Conservation (phyloP, 2,797 vertebrate species). For the Coreius guichenoti region DNA sequence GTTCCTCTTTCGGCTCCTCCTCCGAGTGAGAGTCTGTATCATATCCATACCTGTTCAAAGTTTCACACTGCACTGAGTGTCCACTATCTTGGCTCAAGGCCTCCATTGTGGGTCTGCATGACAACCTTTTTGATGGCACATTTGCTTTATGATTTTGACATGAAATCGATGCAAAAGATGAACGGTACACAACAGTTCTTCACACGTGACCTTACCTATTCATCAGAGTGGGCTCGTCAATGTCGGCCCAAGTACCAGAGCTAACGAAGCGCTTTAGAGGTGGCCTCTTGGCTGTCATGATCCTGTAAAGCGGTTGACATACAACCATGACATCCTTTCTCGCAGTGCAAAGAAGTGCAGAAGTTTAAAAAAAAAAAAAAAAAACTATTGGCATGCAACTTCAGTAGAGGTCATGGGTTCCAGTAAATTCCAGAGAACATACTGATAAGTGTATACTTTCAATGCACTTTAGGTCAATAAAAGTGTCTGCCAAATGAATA, state of each 20-base stretch:
- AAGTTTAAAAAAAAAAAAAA: too few relatives aligned
- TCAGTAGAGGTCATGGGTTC: neutral
- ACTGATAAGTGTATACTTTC: neutral
- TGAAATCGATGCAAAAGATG: neutral
- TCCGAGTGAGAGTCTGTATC: conserved; percentile 68
- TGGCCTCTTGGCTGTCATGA: conserved; percentile 84
- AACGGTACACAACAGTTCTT: conserved; percentile 49
- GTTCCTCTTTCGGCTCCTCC: conserved; percentile 70
- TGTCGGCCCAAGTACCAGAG: conserved; percentile 87
- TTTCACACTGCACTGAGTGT: conserved; percentile 25
- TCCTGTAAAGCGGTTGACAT: conserved; percentile 76
- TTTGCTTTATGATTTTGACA: neutral
- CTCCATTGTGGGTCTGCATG: conserved; percentile 1
- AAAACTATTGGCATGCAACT: neutral
- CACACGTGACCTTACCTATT: conserved; percentile 83
- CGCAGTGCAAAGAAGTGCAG: conserved; percentile 56
- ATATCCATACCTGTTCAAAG: conserved; percentile 72
- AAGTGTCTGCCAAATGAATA: neutral
- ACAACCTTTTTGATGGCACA: neutral
- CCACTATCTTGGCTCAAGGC: conserved; percentile 3
- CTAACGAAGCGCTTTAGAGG: conserved; percentile 90
- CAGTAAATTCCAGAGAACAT: neutral
- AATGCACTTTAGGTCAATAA: neutral
- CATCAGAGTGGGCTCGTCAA: conserved; percentile 78
- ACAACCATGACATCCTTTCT: conserved; percentile 52